Base-by-base conservation (phyloP, 2,113 vertebrate genomes). In the Toxostoma redivivum region DNA sequence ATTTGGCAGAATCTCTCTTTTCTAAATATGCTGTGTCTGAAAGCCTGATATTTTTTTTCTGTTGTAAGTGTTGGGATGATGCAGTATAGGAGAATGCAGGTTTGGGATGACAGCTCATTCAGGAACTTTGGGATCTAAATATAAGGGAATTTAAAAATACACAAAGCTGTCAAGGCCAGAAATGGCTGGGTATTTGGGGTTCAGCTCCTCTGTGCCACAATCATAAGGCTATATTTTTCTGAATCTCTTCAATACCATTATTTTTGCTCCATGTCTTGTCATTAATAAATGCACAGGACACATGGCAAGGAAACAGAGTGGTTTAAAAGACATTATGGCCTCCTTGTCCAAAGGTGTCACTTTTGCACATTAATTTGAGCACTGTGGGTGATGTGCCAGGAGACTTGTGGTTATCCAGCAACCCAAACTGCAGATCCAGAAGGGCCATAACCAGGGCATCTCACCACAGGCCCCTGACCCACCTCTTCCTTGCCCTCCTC, bases 11-110 rank as follows among this genome's bases (percentile, higher is more conserved):
- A 42, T 76, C 48, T 25, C 72, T 95, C 30, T 58, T 96, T 96
- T 96, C 78, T 97, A 97, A 98, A 97, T 97, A 82, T 85, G 56
- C 88, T 94, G 71, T 60, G 88, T 95, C 89, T 97, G 94, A 96
- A 97, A 97, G 81, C 27, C 85, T 95, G 77, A 87, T 86, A 94
- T 67, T 86, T 48, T 65, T 65, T 95, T 88, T 87, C 83, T 85
- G 23, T 88, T 96, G 80, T 88, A 96, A 95, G 85, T 91, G 53
- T 85, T 96, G 65, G 92, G 88, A 74, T 96, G 93, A 83, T 94
- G 62, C 64, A 70, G 47, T 84, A 51, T 30, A 94, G 94, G 44
- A 50, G 4, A 97, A 92, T 71, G 64, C 42, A 91, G 94, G 92
- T 97, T 96, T 88, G 71, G 90, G 79, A 92, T 81, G 74, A 81